Base-by-base conservation (phyloP, 1,140 invertebrate species). In the Nylanderia fulva region DNA sequence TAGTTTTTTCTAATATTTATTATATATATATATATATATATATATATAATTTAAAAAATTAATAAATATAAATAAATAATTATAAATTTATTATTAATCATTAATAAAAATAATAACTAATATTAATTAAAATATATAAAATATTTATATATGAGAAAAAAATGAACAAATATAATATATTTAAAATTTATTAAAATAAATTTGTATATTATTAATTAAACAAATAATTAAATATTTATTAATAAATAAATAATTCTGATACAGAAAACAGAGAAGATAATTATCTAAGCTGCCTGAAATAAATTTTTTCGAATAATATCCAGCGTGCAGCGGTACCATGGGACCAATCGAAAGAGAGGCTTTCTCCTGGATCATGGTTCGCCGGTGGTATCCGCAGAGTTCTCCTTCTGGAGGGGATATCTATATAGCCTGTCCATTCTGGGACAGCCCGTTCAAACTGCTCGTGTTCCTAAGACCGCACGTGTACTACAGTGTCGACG, bases 341-440 rank as follows among this genome's bases (percentile, higher is more conserved):
- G 86, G 86, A 68, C 88, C 90, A 90, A 91, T 90, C 89, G 88
- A 87, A 91, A 86, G 88, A 91, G 89, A 90, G 89, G 92, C 92
- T 93, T 93, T 93, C 92, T 93, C 92, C 66, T 90, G 87, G 87
- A 92, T 90, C 89, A 88, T 84, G 91, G 82, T 85, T 45, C 48
- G 86, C 33, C 64, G 74, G 54, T 48, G 69, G 56, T 52, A 63
- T 6, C 29, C 90, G 58, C 80, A n/a, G 75, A 80, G 89, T 58
- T 86, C 91, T 83, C 77, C 85, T 79, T 86, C 83, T 92, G 93
- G 92, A 88, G 93, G 93, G 93, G 93, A 92, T 85, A 82, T 83
- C 83, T 94, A 94, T 94, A 94, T 93, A 94, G 93, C 85, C 93
- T 88, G 89, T 88, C 87, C 87, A 86, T 86, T 90, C 85, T 87